Base-by-base conservation (phyloP, 2,888 invertebrate species). In the Lasiommata megera region DNA sequence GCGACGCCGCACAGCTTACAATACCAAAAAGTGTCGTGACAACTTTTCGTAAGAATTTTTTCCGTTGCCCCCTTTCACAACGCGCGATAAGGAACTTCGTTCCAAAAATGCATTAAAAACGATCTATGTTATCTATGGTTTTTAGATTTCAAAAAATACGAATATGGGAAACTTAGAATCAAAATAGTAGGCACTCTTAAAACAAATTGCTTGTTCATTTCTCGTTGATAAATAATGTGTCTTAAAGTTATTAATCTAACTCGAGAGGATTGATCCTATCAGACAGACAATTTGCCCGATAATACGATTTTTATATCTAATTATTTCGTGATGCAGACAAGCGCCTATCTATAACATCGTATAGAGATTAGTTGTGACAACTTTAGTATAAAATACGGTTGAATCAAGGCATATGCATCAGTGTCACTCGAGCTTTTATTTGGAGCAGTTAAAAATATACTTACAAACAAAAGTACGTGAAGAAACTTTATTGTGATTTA, bases 351-450 rank as follows among this genome's bases (percentile, higher is more conserved):
- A n/a, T 18, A 12, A 12, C 2, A 14, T 28, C 11, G 12, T 46
- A 46, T 50, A 48, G 9, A 14, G 11, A 6, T 43, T 38, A 54
- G 23, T 47, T 44, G 11, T 16, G 23, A 31, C 17, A 12, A 17
- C 6, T 60, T 29, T 37, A 41, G 61, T 66, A 66, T 66, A 64
- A 61, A 66, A 66, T 44, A 59, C 23, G 9, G 3, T 31, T 47
- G 31, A 43, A 29, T 23, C 23, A 40, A 2, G 44, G 17, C n/a
- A 12, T 36, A 5, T 57, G 63, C 64, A 70, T 67, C 72, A 74
- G 65, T 73, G 14, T 38, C 0, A 0, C 18, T 6, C 14, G 18
- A 55, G 18, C 57, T 40, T 48, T 40, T 43, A 36, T 17, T 54
- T 40, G 50, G 28, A 17, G 9, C 16, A 16, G 14, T 23, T 44